Percentiles rank a stretch among this genome's conserved stretches.
These are phyloP conservation scores for Naso thynnoides DNA, from an alignment of 2,797 vertebrate genomes.

Conservation along the genomic window DNA sequence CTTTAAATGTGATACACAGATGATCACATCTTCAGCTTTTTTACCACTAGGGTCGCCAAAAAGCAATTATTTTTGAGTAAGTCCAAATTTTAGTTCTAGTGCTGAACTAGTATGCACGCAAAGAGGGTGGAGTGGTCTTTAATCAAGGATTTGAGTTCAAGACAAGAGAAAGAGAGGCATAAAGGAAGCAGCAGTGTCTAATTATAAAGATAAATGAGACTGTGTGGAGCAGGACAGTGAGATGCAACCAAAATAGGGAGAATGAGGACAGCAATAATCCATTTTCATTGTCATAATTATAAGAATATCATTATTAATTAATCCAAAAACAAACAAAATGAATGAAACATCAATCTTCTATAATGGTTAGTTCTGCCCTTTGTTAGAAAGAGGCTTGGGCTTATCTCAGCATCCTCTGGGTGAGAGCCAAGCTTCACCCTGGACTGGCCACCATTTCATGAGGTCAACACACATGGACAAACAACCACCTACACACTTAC, in stretches of 20 bases:
- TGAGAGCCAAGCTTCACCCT: slow-evolving; percentile 13
- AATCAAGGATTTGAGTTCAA: slow-evolving; percentile 8
- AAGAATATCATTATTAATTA: background rate
- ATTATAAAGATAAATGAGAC: slow-evolving; percentile 24
- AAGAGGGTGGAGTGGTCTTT: background rate
- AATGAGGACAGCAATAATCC: background rate
- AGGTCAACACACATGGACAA: slow-evolving; percentile 1
- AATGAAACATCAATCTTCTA: background rate
- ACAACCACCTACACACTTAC: slow-evolving; percentile 15
- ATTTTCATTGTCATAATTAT: background rate
- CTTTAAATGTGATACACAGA: background rate
- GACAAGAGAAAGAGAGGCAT: background rate
- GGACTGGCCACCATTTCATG: slow-evolving; percentile 5
- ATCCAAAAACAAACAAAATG: background rate
- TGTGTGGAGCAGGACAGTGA: slow-evolving; percentile 5
- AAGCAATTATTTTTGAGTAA: background rate
- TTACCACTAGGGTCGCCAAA: too few species aligned
- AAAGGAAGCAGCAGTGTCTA: slow-evolving; percentile 13
- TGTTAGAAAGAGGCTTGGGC: background rate
- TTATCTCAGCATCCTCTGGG: background rate
- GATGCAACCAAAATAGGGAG: background rate
- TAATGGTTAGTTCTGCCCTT: slow-evolving; percentile 1
- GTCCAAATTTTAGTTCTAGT: background rate
- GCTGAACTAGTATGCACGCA: background rate
- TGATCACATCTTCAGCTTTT: background rate